These are phyloP conservation scores for Silurus aristotelis DNA, from an alignment of 2,797 vertebrate species.

Conservation along the genomic window DNA sequence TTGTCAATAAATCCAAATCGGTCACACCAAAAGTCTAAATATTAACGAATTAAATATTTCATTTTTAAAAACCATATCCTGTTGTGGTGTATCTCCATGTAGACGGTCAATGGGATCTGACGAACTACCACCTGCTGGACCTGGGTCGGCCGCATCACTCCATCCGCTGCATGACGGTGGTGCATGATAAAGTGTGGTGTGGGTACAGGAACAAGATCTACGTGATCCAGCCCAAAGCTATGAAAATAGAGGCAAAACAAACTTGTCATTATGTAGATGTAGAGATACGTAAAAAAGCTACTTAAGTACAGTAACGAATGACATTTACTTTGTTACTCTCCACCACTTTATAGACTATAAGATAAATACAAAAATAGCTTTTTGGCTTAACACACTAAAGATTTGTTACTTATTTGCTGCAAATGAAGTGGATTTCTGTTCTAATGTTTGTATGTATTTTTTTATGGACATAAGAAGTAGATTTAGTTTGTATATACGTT, in stretches of 20 bases:
- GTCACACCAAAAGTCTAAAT: neutral
- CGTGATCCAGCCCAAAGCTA: conserved; percentile 94
- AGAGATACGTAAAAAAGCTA: neutral
- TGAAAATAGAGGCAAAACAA: conserved; percentile 90
- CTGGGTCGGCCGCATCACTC: conserved; percentile 91
- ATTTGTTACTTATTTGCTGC: neutral
- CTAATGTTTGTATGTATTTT: neutral
- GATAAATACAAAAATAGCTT: neutral
- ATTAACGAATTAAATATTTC: neutral
- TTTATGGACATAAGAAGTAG: neutral
- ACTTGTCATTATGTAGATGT: neutral
- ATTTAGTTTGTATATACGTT: neutral
- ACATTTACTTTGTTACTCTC: too few species aligned
- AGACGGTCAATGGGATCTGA: conserved; percentile 99
- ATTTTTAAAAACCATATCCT: neutral
- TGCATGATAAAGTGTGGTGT: conserved; percentile 98
- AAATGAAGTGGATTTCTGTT: neutral
- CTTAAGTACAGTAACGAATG: too few species aligned
- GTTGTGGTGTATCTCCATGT: conserved; percentile 48
- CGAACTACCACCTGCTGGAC: conserved; percentile 94
- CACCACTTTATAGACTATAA: too few species aligned
- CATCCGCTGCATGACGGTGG: conserved; percentile 95
- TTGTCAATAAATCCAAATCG: neutral
- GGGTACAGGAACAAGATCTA: conserved; percentile 97
- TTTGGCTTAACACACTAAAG: neutral